Evolutionary conservation across 2,797 vertebrate genomes (phyloP).

Genomic region (Phylloscopus collybita): DNA sequence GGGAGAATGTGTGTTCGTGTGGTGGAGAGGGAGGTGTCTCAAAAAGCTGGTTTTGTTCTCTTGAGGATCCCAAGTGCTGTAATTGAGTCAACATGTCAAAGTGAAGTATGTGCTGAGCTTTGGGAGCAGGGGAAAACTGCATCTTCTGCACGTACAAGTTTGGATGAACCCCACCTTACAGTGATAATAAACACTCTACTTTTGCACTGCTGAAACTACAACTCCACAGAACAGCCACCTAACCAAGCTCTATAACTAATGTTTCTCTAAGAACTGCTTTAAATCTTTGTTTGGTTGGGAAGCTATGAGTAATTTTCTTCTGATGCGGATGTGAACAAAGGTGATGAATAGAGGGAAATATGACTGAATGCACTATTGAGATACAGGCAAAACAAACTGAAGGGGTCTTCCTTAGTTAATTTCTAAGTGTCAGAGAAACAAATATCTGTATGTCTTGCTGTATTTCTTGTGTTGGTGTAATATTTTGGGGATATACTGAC

Average conservation of each 20-base stretch:
- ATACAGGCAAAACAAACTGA: not conserved
- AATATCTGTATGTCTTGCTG: not conserved
- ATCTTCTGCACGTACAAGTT: not conserved
- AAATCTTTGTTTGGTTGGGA: not conserved
- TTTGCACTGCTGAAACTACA: not conserved
- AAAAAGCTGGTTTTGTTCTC: not conserved
- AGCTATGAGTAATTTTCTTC: constrained; percentile 6
- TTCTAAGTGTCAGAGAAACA: not conserved
- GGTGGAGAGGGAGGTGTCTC: not conserved
- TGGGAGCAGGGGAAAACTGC: not conserved
- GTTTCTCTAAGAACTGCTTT: constrained; percentile 10
- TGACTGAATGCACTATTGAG: not conserved
- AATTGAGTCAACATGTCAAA: constrained; percentile 53
- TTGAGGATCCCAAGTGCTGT: not conserved
- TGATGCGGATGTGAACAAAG: not conserved
- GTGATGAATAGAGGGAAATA: not conserved
- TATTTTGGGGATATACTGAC: not conserved
- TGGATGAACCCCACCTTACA: not conserved
- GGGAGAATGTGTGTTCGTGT: not conserved
- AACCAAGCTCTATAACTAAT: not conserved
- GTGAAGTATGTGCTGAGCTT: constrained; percentile 33
- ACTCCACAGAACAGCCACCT: not conserved
- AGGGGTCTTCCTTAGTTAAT: not conserved
- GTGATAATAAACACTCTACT: not conserved
- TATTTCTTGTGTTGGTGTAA: not conserved